Conservation (phyloP, 2,888 invertebrate species). For the Xiphydria camelus region DNA sequence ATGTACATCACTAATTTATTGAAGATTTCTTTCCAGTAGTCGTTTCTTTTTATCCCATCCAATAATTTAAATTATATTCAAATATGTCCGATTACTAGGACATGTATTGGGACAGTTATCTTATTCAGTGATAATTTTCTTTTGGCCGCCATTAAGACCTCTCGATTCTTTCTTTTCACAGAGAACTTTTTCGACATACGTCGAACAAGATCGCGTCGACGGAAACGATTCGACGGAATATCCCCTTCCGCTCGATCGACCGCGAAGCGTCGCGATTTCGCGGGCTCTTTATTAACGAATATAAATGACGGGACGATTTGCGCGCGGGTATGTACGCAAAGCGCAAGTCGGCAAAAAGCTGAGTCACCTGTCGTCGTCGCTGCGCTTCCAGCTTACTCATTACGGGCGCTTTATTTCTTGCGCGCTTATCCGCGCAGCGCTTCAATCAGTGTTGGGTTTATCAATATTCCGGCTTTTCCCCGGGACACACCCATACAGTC, state of each 20-base stretch:
- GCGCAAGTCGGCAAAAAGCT: conserved; percentile 33
- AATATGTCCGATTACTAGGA: too few species aligned
- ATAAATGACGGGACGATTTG: conserved; percentile 21
- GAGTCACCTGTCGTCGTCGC: conserved; percentile 32
- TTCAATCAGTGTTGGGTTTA: conserved; percentile 25
- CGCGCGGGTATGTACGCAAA: conserved; percentile 30
- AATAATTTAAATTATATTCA: too few species aligned
- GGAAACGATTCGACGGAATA: too few species aligned
- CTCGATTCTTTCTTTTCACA: background rate
- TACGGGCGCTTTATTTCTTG: conserved; percentile 46
- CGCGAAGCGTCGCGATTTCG: conserved; percentile 1
- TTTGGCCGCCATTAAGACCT: background rate
- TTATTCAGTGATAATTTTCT: too few species aligned
- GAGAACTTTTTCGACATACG: too few species aligned
- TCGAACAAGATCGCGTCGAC: too few species aligned
- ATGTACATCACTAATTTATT: too few species aligned
- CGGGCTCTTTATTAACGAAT: conserved; percentile 18
- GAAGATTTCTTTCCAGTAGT: too few species aligned
- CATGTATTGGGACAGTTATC: too few species aligned
- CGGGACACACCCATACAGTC: background rate
- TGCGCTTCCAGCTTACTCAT: conserved; percentile 42
- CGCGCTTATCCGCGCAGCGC: conserved; percentile 35
- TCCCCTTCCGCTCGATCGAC: too few species aligned
- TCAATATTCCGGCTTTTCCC: conserved; percentile 6
- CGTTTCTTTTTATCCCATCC: too few species aligned